Conservation (phyloP, 1,140 invertebrate genomes). For the Halictus rubicundus region DNA sequence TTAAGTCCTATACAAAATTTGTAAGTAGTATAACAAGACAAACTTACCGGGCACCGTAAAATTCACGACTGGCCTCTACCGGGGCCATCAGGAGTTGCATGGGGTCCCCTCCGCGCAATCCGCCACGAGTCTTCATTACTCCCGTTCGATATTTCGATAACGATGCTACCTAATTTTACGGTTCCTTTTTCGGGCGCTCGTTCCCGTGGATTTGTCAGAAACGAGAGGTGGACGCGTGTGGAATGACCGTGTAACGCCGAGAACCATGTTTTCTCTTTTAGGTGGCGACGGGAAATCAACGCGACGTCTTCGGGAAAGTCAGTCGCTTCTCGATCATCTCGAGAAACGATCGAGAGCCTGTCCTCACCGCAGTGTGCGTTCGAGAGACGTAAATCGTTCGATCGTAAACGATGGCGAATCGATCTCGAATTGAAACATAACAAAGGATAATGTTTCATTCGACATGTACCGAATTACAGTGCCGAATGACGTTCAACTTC, state of each 20-base stretch:
- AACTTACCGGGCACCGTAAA: no score
- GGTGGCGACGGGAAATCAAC: background rate
- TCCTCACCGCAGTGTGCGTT: no score
- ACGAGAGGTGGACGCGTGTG: background rate
- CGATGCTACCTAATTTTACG: constrained; percentile 14
- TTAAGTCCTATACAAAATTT: no score
- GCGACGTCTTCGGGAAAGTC: no score
- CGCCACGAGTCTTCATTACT: background rate
- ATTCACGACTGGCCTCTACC: constrained; percentile 5
- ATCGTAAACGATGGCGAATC: background rate
- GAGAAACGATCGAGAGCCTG: background rate
- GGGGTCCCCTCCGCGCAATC: background rate
- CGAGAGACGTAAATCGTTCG: background rate
- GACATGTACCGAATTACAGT: constrained; percentile 7
- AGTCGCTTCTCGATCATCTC: no score
- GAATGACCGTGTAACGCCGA: background rate
- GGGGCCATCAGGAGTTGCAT: background rate
- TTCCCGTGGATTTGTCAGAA: background rate
- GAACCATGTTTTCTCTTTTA: background rate
- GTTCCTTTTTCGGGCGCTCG: background rate
- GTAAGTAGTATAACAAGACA: no score
- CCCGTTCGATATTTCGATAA: constrained; percentile 3
- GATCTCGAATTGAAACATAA: background rate
- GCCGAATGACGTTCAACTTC: background rate
- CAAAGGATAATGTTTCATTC: background rate